These are phyloP conservation scores for Conger conger DNA, from an alignment of 2,113 vertebrate species.

Conservation along the genomic window DNA sequence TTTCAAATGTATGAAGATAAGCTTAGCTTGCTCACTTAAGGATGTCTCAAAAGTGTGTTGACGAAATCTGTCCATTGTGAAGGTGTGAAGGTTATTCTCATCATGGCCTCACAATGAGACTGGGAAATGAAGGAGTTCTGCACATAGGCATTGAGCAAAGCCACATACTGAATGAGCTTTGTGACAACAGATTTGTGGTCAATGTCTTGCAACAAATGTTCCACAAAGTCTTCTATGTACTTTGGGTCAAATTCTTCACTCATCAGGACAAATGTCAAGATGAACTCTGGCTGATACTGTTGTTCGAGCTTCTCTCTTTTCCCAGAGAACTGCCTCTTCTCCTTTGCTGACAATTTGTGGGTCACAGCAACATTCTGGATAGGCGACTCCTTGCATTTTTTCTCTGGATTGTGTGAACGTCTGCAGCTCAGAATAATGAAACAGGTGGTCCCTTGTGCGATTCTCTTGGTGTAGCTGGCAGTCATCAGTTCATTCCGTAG, in stretches of 20 bases:
- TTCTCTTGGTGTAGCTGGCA: conserved; percentile 49
- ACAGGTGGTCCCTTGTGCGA: conserved; percentile 45
- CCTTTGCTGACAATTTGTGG: conserved; percentile 54
- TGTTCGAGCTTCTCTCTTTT: conserved; percentile 47
- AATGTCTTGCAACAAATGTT: conserved; percentile 53
- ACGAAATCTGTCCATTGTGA: conserved; percentile 22
- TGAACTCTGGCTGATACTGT: conserved; percentile 51
- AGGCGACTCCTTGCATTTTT: conserved; percentile 36
- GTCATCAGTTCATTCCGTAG: conserved; percentile 49
- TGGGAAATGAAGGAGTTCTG: conserved; percentile 60
- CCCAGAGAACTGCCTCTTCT: conserved; percentile 57
- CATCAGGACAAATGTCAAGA: conserved; percentile 74
- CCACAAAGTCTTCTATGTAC: conserved; percentile 56
- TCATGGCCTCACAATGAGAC: conserved; percentile 68
- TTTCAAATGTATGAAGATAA: conserved; percentile 65
- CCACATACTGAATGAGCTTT: conserved; percentile 59
- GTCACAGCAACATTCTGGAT: conserved; percentile 63
- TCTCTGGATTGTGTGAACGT: conserved; percentile 60
- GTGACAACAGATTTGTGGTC: conserved; percentile 47
- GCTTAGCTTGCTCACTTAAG: conserved; percentile 58
- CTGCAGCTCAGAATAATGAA: conserved; percentile 71
- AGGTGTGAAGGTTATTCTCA: conserved; percentile 56
- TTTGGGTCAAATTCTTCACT: conserved; percentile 49
- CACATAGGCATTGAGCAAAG: conserved; percentile 65
- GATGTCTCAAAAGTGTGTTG: conserved; percentile 54